Conservation (phyloP, 92 coral and sea anemone species). For the Siderastrea radians region DNA sequence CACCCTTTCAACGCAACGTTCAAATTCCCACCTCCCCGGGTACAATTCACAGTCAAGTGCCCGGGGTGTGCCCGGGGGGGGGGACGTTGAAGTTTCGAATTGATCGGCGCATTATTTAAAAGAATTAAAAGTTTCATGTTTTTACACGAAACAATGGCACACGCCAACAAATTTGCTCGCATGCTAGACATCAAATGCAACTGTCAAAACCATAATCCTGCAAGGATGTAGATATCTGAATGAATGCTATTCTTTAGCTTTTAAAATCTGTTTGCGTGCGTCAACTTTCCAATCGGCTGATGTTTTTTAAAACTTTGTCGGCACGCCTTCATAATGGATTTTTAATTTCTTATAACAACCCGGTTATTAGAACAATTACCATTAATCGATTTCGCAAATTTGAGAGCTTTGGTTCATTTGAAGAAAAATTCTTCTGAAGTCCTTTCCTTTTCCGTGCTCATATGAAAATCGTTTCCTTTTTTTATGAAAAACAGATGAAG, state of each 20-base stretch:
- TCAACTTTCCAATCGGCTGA: not conserved
- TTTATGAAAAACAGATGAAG: constrained; percentile 29
- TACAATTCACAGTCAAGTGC: no score
- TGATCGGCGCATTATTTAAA: no score
- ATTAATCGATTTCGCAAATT: constrained; percentile 21
- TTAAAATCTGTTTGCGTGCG: not conserved
- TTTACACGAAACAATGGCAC: constrained; percentile 40
- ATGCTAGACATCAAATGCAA: not conserved
- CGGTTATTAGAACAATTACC: constrained; percentile 39
- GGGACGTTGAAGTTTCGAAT: no score
- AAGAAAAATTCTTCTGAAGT: not conserved
- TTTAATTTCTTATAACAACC: constrained; percentile 52
- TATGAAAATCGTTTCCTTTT: constrained; percentile 17
- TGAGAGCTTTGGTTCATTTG: not conserved
- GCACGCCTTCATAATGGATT: constrained; percentile 59
- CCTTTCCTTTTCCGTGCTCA: constrained; percentile 1
- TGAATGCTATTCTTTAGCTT: not conserved
- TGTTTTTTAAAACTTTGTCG: constrained; percentile 45
- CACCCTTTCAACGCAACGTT: no score
- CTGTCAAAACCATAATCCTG: not conserved
- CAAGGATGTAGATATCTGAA: not conserved
- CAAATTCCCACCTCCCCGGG: no score
- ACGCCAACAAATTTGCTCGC: not conserved
- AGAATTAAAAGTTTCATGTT: constrained; percentile 16
- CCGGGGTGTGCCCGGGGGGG: no score